Evolutionary conservation across 2,888 invertebrate species (phyloP).

Genomic region (Hydriomena furcata): DNA sequence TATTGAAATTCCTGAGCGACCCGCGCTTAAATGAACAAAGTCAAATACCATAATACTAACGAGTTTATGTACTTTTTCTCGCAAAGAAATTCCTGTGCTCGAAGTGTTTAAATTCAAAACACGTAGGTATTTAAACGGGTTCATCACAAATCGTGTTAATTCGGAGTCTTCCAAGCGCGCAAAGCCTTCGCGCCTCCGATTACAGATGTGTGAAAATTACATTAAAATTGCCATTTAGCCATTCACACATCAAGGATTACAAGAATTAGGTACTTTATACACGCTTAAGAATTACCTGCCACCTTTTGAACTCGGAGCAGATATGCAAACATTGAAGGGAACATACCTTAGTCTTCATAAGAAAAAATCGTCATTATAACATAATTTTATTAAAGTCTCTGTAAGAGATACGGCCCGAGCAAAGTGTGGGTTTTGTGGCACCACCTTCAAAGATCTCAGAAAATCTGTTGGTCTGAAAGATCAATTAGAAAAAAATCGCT

Average conservation of each 20-base stretch:
- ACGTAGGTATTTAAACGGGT: constrained; percentile 30
- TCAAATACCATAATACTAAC: constrained; percentile 3
- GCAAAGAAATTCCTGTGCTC: constrained; percentile 14
- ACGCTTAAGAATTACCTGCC: background rate
- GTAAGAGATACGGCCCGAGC: too few species aligned
- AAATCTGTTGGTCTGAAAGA: too few species aligned
- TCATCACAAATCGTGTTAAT: constrained; percentile 37
- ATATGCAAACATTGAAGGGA: too few species aligned
- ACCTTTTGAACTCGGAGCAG: background rate
- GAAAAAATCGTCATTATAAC: background rate
- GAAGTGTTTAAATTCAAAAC: constrained; percentile 16
- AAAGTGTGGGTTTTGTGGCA: too few species aligned
- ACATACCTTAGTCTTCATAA: background rate
- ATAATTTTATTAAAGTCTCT: too few species aligned
- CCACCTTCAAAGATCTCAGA: too few species aligned
- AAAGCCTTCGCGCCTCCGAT: constrained; percentile 26
- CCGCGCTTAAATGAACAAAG: background rate
- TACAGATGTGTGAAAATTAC: constrained; percentile 34
- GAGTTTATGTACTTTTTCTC: background rate
- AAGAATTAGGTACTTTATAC: constrained; percentile 7
- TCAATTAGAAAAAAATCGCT: too few species aligned
- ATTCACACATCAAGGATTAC: constrained; percentile 29
- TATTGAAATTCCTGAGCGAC: background rate
- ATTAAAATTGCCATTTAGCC: constrained; percentile 27
- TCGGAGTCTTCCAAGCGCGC: constrained; percentile 24